A percentile compares a stretch with the other conserved stretches of the same genome.
phyloP scores from a whole-genome alignment of 2,113 vertebrate species.

The Pithys albifrons region DNA sequence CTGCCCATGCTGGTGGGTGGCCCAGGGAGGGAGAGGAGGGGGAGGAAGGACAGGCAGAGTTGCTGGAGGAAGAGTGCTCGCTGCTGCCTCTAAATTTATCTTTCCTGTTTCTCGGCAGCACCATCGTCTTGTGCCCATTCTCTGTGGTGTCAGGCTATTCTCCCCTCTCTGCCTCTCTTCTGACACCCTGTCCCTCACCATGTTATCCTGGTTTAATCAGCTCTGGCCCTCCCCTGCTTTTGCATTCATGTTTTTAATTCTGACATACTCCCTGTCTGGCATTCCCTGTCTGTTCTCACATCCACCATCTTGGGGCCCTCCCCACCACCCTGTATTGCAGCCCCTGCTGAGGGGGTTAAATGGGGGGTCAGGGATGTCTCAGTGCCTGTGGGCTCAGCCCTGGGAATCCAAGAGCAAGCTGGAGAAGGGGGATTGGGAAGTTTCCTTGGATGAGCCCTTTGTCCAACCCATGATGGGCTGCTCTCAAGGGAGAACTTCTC shows the following conservation, averaged over 20 bases:
- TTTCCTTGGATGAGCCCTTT: background rate
- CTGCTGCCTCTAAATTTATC: constrained; percentile 47
- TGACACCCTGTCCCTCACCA: background rate
- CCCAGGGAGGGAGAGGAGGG: background rate
- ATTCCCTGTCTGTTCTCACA: background rate
- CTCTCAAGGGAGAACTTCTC: background rate
- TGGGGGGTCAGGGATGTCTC: rapidly evolving
- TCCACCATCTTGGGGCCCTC: background rate
- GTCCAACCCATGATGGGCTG: background rate
- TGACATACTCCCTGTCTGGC: background rate
- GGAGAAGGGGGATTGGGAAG: background rate
- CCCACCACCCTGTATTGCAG: background rate
- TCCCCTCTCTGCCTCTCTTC: background rate
- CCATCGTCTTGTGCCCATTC: rapidly evolving
- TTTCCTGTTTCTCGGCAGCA: constrained; percentile 43
- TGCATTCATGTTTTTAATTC: background rate
- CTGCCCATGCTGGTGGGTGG: background rate
- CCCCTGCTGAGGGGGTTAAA: background rate
- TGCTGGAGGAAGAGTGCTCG: constrained; percentile 12
- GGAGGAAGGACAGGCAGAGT: background rate
- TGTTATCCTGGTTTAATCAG: background rate
- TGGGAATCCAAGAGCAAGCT: background rate
- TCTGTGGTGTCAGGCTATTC: background rate
- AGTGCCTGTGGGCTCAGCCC: background rate
- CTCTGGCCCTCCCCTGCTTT: background rate